Evolutionary conservation across 2,113 vertebrate genomes (phyloP), one percentile per base, ranked within the genome.

Genomic region (Abramis brama): DNA sequence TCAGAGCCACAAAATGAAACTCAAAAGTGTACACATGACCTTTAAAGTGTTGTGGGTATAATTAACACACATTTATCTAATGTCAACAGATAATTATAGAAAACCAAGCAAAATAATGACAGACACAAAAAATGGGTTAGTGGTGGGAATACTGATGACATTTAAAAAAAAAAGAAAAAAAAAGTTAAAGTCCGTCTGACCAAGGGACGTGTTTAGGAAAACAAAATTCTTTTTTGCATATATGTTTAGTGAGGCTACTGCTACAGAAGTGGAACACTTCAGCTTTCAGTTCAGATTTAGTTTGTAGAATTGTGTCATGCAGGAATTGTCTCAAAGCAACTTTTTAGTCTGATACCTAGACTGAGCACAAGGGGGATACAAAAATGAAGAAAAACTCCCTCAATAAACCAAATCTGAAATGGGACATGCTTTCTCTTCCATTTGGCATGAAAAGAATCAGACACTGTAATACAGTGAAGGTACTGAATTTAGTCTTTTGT

Each of bases 41-140:
- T 92, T 88, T 88, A 89, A 90, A 91, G 74, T 86, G 70, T 27
- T 66, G 21, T 59, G 64, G 85, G 84, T 75, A 86, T 89, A 83
- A 83, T 88, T 88, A 87, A 60, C 85, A 82, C 9, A 17, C 74
- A 43, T 90, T 87, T 92, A 90, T 92, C 92, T 91, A 91, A 92
- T 91, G 89, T 85, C 43, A 25, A 66, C 79, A 59, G n/a, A 15
- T 84, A 87, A 87, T 79, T 79, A 73, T 88, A 84, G 87, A 91
- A 80, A 92, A 86, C 39, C 88, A 71, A 85, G 88, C 86, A 68
- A 79, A 57, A 30, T 64, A 64, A 80, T 45, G 78, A 64, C 78
- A 45, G 33, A 12, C 5, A 57, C 76, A 43, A 43, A 79, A 80
- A 64, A 13, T 79, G 23, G 23, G 78, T 80, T 64, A 80, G 36